phyloP scores from a whole-genome alignment of 2,888 invertebrate genomes.

The Nycteola revayana region DNA sequence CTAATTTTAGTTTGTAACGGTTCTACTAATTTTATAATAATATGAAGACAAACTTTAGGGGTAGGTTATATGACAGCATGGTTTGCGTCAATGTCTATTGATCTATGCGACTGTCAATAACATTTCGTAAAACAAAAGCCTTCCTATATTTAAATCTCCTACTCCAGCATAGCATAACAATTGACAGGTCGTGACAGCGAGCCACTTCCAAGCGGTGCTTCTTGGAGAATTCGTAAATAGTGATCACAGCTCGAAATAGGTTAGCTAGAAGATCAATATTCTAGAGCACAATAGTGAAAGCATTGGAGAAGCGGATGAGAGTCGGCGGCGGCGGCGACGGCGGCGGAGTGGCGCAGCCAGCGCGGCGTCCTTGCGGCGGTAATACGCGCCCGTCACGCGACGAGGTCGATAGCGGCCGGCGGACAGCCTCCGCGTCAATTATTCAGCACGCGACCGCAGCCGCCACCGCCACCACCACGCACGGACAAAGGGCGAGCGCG shows the following conservation, averaged over 20 bases:
- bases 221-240: constrained; percentile 21
- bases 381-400: constrained; percentile 73
- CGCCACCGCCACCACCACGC: constrained; percentile 51
- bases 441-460: constrained; percentile 71
- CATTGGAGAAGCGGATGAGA: constrained; percentile 35
- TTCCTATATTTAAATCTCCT: constrained; percentile 2
- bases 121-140: constrained; percentile 14
- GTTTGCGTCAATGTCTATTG: constrained; percentile 22
- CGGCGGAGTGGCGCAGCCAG: constrained; percentile 68
- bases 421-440: constrained; percentile 74
- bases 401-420: constrained; percentile 80
- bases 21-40: too few species aligned
- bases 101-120: constrained; percentile 18
- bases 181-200: constrained; percentile 12
- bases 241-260: constrained; percentile 20
- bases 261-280: constrained; percentile 25
- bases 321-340: constrained; percentile 45
- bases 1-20: too few species aligned
- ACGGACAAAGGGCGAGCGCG: constrained; percentile 63
- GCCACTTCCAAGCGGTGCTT: constrained; percentile 3
- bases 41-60: too few species aligned
- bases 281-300: constrained; percentile 33
- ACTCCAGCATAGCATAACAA: constrained; percentile 1
- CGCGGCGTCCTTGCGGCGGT: constrained; percentile 75
- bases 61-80: too few species aligned